phyloP scores from a whole-genome alignment of 2,113 vertebrate species.

The Corydoras maculifer region DNA sequence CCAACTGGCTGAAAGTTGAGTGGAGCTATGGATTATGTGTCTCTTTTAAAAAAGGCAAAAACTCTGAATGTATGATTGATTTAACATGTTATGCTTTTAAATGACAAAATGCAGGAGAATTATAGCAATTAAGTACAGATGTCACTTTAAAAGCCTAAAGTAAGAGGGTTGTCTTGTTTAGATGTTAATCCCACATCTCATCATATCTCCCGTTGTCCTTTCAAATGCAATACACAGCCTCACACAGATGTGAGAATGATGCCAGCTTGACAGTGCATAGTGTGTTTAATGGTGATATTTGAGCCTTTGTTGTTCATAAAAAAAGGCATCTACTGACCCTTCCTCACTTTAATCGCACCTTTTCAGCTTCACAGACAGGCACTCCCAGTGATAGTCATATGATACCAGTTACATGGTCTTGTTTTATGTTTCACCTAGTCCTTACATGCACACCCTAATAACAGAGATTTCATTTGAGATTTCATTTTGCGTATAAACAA shows the following conservation, averaged over 20 bases:
- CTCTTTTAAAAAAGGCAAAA: too few species aligned
- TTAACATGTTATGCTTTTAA: too few species aligned
- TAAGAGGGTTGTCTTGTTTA: constrained; percentile 46
- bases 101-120: constrained; percentile 17
- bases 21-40: constrained; percentile 30
- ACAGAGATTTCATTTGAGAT: too few species aligned
- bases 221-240: constrained; percentile 37
- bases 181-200: constrained; percentile 56
- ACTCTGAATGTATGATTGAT: too few species aligned
- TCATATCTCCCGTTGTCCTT: constrained; percentile 46
- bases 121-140: constrained; percentile 40
- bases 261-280: constrained; percentile 40
- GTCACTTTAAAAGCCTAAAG: constrained; percentile 37
- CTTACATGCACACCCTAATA: too few species aligned
- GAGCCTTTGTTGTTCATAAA: too few species aligned
- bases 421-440: too few species aligned
- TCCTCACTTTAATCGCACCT: too few species aligned
- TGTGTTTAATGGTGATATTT: neutral
- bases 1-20: constrained; percentile 45
- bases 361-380: too few species aligned
- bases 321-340: too few species aligned
- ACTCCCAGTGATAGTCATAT: too few species aligned
- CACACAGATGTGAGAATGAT: constrained; percentile 45
- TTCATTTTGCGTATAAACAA: neutral
- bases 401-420: too few species aligned